Percentiles rank a stretch among this genome's conserved stretches.
phyloP scores from a whole-genome alignment of 2,797 vertebrate genomes.

The Eutrigla gurnardus region DNA sequence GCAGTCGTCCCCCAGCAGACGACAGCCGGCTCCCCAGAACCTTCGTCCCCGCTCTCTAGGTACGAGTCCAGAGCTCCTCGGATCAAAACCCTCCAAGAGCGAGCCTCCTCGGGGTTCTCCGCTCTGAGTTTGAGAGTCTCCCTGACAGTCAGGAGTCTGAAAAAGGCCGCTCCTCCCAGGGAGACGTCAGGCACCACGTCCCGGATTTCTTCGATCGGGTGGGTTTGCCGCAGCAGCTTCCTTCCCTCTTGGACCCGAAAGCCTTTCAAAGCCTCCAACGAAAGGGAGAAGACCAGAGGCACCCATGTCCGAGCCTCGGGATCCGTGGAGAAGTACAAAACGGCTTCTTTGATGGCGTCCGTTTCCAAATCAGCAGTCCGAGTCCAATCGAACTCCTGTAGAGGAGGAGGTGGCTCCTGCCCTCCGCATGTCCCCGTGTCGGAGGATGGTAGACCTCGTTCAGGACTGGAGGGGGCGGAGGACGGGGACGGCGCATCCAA shows the following conservation, averaged over 20 bases:
- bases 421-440: constrained; percentile 15
- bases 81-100: constrained; percentile 89
- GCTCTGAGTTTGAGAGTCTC: constrained; percentile 89
- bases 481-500: constrained; percentile 39
- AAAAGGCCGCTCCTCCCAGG: constrained; percentile 90
- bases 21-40: constrained; percentile 65
- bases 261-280: constrained; percentile 89
- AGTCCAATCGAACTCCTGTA: constrained; percentile 82
- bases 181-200: constrained; percentile 93
- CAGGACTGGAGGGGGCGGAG: constrained; percentile 56
- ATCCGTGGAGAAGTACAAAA: constrained; percentile 86
- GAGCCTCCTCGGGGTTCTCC: constrained; percentile 85
- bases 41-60: constrained; percentile 87
- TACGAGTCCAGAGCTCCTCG: constrained; percentile 90
- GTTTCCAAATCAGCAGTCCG: constrained; percentile 80
- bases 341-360: constrained; percentile 92
- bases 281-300: constrained; percentile 90
- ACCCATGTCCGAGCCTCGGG: constrained; percentile 85
- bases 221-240: constrained; percentile 85
- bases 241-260: constrained; percentile 84
- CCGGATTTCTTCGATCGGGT: constrained; percentile 88
- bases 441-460: constrained; percentile 1
- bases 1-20: constrained; percentile 70
- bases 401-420: constrained; percentile 28
- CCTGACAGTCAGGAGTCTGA: constrained; percentile 91